phyloP scores from a whole-genome alignment of 2,888 invertebrate genomes.

The Empis stercorea region DNA sequence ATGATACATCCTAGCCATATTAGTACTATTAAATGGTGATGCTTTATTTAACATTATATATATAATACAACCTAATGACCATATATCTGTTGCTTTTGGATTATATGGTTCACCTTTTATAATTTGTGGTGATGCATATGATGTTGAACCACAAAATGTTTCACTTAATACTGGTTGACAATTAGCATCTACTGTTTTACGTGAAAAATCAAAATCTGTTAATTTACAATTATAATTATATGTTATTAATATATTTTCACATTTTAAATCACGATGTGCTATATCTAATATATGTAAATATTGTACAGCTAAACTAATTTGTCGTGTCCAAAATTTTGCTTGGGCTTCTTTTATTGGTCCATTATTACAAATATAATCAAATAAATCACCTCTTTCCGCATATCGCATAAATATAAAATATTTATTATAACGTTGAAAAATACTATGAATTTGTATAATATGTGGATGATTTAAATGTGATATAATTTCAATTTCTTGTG shows the following conservation, averaged over 20 bases:
- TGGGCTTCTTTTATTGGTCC: conserved; percentile 56
- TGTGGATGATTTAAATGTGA: conserved; percentile 66
- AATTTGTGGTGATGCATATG: conserved; percentile 80
- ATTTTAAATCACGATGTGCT: conserved; percentile 70
- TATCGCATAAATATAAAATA: conserved; percentile 65
- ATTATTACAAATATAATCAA: conserved; percentile 56
- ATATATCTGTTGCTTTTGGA: conserved; percentile 61
- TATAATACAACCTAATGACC: conserved; percentile 67
- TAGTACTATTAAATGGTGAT: conserved; percentile 69
- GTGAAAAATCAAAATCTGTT: conserved; percentile 74
- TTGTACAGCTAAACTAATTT: conserved; percentile 51
- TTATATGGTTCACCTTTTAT: conserved; percentile 58
- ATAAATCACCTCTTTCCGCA: conserved; percentile 67
- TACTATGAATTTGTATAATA: conserved; percentile 61
- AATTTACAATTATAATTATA: conserved; percentile 62
- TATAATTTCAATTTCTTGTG: conserved; percentile 67
- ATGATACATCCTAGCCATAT: conserved; percentile 28
- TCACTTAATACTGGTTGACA: conserved; percentile 46
- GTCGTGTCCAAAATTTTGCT: conserved; percentile 55
- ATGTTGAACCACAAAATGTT: conserved; percentile 78
- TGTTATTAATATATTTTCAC: conserved; percentile 65
- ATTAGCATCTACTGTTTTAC: conserved; percentile 27
- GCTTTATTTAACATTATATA: conserved; percentile 75
- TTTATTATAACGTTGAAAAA: conserved; percentile 54
- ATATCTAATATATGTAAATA: conserved; percentile 63